Base-by-base conservation (phyloP, 2,797 vertebrate species). In the Hemitrygon akajei region DNA sequence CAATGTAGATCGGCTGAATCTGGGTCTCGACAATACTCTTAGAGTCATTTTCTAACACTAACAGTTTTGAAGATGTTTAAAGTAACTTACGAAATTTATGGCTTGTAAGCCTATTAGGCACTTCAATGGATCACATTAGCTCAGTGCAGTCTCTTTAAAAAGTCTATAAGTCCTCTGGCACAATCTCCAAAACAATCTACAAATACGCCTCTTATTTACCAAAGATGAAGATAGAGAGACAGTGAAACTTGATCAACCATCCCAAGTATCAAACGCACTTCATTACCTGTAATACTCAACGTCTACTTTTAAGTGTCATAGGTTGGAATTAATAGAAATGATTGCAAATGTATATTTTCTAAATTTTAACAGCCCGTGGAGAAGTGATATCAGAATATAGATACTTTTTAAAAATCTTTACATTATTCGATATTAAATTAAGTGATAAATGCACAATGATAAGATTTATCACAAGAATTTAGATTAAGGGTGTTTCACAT, bases 201-300 rank as follows among this genome's bases (percentile, higher is more conserved):
- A 93, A 75, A 76, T 75, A 76, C 91, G 47, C 47, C 37, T 14
- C 71, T 56, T 56, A 75, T 93, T 73, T 93, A 76, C 91, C 47
- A 47, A 40, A 75, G 91, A 75, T 75, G 25, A 91, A 73, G 89
- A 73, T 27, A 76, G 40, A 76, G 79, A 82, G 95, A 94, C 94
- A 30, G 94, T 75, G 91, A 94, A 95, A 96, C 94, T 94, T 94
- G 69, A 95, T 95, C 95, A 95, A 94, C 93, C 94, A 87, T 94
- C 94, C 95, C 93, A 94, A 63, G 94, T 94, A 94, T 95, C 95
- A 95, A 95, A 94, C 94, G 58, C 94, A 3, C 94, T 94, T 60
- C 94, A 58, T 92, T 92, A 92, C 71, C 37, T 56, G 25, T 76
- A 69, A 30, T 76, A 56, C 73, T 75, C 25, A 30, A 47, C 66